Conservation (phyloP, 2,113 vertebrate species). For the Pseudorhombus dupliciocellatus region DNA sequence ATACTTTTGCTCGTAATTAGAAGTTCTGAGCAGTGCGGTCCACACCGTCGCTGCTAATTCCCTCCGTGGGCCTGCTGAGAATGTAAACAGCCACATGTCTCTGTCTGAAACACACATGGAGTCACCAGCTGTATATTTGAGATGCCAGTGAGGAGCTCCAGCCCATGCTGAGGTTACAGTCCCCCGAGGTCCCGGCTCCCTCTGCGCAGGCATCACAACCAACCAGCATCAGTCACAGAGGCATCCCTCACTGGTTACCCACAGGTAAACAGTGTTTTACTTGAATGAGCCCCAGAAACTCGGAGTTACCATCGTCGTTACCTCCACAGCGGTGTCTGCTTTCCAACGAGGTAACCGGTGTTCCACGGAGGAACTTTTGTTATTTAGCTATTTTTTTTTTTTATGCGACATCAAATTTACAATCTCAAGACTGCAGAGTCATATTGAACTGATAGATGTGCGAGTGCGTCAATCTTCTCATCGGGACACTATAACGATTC, state of each 20-base stretch:
- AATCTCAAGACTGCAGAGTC: too few relatives aligned
- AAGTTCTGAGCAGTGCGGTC: background rate
- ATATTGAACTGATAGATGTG: too few relatives aligned
- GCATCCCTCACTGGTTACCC: background rate
- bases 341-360: too few relatives aligned
- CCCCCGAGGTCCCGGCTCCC: background rate
- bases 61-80: slow-evolving; percentile 3
- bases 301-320: background rate
- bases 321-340: background rate
- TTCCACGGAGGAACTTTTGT: too few relatives aligned
- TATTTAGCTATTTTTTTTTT: too few relatives aligned
- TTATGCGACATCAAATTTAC: too few relatives aligned
- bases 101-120: slow-evolving; percentile 19
- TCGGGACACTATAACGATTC: too few relatives aligned
- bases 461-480: too few relatives aligned
- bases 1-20: too few relatives aligned
- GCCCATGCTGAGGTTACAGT: background rate
- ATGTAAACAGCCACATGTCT: slow-evolving; percentile 23
- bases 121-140: slow-evolving; percentile 28
- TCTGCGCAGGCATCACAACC: background rate
- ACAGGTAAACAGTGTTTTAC: background rate
- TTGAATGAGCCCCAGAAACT: background rate
- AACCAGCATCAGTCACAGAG: background rate
- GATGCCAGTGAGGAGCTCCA: slow-evolving; percentile 13
- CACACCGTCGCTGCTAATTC: background rate